These are phyloP conservation scores for Antennarius striatus DNA, from an alignment of 2,113 vertebrate genomes.

Conservation along the genomic window DNA sequence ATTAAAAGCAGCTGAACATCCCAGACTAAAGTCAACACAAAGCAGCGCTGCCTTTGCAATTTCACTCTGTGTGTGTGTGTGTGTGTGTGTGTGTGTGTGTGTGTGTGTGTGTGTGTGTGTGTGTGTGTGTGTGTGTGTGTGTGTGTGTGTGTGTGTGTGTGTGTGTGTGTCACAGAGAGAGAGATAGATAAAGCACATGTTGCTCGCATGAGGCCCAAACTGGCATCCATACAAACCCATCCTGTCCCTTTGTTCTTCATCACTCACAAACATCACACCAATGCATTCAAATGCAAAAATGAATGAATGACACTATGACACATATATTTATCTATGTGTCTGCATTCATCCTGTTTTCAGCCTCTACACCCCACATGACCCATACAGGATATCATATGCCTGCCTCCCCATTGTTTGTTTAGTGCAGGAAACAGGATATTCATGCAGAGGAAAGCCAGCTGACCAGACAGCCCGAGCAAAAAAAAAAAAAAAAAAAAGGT, in stretches of 20 bases:
- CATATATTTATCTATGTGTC: background rate
- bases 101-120: conserved; percentile 20
- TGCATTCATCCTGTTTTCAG: background rate
- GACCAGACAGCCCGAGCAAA: conserved; percentile 14
- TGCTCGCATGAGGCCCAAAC: conserved; percentile 43
- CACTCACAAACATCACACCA: conserved; percentile 21
- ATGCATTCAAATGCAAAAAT: conserved; percentile 8
- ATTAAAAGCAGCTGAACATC: conserved; percentile 73
- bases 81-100: background rate
- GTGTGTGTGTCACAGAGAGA: conserved; percentile 13
- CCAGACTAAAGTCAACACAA: conserved; percentile 72
- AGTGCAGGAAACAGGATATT: conserved; percentile 74
- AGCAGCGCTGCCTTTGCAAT: conserved; percentile 61
- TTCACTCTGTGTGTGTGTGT: conserved; percentile 28
- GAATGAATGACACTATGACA: too few species aligned
- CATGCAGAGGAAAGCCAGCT: conserved; percentile 47
- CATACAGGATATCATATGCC: conserved; percentile 64
- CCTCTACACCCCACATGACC: conserved; percentile 33
- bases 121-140: background rate
- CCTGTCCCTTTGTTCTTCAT: conserved; percentile 49
- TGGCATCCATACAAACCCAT: conserved; percentile 35
- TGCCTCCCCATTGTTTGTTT: conserved; percentile 65
- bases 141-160: conserved; percentile 20
- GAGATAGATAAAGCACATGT: conserved; percentile 49
- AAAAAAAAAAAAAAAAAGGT: background rate